Percentiles rank a stretch among this genome's conserved stretches.
Evolutionary conservation across 2,888 invertebrate genomes (phyloP).

Genomic region (Pristionchus mayeri): DNA sequence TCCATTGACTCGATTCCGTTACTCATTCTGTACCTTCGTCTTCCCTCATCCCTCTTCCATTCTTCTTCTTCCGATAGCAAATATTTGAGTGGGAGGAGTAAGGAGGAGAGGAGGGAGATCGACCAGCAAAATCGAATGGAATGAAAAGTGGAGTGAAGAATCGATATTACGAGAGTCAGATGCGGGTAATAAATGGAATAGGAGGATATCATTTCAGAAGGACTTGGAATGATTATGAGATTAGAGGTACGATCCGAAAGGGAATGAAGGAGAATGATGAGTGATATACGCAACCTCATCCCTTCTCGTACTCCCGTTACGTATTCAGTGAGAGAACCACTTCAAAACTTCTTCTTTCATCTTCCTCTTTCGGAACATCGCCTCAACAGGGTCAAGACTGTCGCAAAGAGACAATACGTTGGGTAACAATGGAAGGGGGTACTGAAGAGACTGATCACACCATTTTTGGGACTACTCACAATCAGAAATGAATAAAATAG

Average conservation of each 20-base stretch:
- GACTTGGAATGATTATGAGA: no score
- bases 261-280: conserved; percentile 14
- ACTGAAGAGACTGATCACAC: neutral
- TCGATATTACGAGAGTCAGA: neutral
- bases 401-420: neutral
- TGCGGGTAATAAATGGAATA: conserved; percentile 8
- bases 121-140: conserved; percentile 33
- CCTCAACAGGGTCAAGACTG: conserved; percentile 23
- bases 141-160: conserved; percentile 13
- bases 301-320: neutral
- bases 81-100: conserved; percentile 25
- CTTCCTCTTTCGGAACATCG: conserved; percentile 5
- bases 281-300: neutral
- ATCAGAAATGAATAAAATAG: no score
- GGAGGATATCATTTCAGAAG: no score
- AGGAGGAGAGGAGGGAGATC: neutral
- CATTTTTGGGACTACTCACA: no score
- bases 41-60: conserved; percentile 41
- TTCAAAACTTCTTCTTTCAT: conserved; percentile 32
- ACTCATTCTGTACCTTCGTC: conserved; percentile 46
- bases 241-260: conserved; percentile 20
- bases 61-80: conserved; percentile 39
- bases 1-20: conserved; percentile 38
- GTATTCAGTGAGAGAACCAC: neutral
- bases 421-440: neutral